Percentiles rank a stretch among this genome's conserved stretches.
These are phyloP conservation scores for Pogonognathellus flavescens DNA, from an alignment of 1,140 invertebrate genomes.

Conservation along the genomic window DNA sequence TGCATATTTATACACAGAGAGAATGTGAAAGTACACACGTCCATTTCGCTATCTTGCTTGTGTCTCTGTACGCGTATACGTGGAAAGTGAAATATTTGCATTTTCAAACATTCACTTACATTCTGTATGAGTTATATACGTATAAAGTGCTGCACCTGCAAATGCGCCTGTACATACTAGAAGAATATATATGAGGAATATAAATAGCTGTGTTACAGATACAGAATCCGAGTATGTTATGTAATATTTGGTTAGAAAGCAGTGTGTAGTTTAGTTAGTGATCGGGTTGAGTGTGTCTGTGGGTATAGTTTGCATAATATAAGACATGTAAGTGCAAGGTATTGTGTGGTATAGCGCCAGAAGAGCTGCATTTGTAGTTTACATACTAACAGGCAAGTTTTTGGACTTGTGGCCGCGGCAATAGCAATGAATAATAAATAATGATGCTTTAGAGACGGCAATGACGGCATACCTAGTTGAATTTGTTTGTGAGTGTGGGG, in stretches of 20 bases:
- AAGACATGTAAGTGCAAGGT: neutral
- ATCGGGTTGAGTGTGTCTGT: neutral
- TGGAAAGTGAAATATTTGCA: slow-evolving; percentile 33
- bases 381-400: slow-evolving; percentile 37
- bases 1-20: slow-evolving; percentile 2
- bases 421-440: slow-evolving; percentile 47
- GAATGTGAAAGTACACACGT: slow-evolving; percentile 13
- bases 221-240: neutral
- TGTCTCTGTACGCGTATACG: neutral
- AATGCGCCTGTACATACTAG: neutral
- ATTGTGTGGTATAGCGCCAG: neutral
- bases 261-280: too few relatives aligned
- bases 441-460: slow-evolving; percentile 38
- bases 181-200: neutral
- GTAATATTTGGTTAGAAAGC: neutral
- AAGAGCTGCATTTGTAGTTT: slow-evolving; percentile 43
- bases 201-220: neutral
- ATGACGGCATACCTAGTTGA: slow-evolving; percentile 25
- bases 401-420: slow-evolving; percentile 46
- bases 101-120: slow-evolving; percentile 49
- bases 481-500: slow-evolving; percentile 1
- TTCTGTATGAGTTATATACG: neutral
- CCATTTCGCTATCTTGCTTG: neutral
- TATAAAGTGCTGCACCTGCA: neutral
- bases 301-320: neutral